Percentiles rank a stretch among this genome's conserved stretches.
phyloP scores from a whole-genome alignment of 2,113 vertebrate genomes.

The Mirza zaza region DNA sequence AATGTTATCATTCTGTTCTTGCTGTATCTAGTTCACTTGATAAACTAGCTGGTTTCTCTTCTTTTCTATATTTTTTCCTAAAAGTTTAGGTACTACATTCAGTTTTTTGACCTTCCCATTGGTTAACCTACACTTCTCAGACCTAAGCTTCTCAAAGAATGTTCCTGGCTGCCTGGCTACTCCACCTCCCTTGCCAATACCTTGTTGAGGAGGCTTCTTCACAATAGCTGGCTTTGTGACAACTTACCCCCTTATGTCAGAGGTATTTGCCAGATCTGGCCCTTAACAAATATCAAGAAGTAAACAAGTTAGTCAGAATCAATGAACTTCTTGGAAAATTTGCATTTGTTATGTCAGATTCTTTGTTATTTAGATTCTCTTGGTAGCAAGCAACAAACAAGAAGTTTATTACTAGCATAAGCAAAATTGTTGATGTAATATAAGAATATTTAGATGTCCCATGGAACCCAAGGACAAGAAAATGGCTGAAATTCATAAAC shows the following conservation, averaged over 20 bases:
- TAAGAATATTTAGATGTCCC: neutral
- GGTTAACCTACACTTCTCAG: neutral
- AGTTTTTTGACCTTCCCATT: neutral
- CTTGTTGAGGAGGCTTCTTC: neutral
- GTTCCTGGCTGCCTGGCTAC: neutral
- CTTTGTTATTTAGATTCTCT: neutral
- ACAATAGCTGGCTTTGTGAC: neutral
- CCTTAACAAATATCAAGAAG: neutral
- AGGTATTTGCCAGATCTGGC: neutral
- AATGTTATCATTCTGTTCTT: neutral
- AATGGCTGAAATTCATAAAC: neutral
- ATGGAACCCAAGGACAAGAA: neutral
- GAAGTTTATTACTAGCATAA: neutral
- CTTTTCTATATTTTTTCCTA: neutral
- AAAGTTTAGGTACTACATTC: neutral
- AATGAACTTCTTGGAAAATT: neutral
- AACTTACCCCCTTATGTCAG: neutral
- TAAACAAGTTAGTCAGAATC: neutral
- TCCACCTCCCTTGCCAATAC: neutral
- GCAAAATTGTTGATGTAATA: neutral
- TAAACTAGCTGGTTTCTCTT: neutral
- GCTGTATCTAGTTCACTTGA: neutral
- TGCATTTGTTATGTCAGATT: neutral
- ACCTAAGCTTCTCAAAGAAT: neutral
- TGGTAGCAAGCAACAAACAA: neutral